Base-by-base conservation (phyloP, 2,888 invertebrate species). In the Noctuana brunneofusca region DNA sequence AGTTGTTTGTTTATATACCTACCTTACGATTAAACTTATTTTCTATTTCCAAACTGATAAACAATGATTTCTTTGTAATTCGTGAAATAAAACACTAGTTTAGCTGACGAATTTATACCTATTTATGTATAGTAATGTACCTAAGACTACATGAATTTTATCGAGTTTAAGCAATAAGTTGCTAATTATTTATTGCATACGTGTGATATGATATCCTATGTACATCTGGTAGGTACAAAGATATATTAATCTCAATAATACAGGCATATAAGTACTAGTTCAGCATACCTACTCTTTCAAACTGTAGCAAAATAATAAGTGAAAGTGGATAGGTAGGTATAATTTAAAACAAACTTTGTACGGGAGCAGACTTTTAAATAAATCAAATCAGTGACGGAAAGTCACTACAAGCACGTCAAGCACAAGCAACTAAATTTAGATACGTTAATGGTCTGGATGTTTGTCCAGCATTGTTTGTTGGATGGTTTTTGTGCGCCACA, bases 401-500 rank as follows among this genome's bases (percentile, higher is more conserved):
- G 54, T 35, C 53, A 54, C 16, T n/a, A n/a, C n/a, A n/a, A n/a
- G n/a, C 48, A 48, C 32, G 43, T 48, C 54, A 60, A 46, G 46
- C 35, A 38, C 48, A 32, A 58, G 32, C 52, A 59, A 60, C 53
- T 59, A 59, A 52, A 46, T 60, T 60, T 60, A 60, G 60, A 60
- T 54, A 54, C 60, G 32, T 60, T 59, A 60, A 60, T 60, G 60
- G 60, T 53, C 53, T 54, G 53, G 27, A 48, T 54, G 60, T 60
- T 60, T 60, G 66, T 65, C 66, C 65, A 69, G 70, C 73, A 80
- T 83, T 81, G 78, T 81, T 59, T 67, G 64, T 71, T 69, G 70
- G 68, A 73, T 71, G 71, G 77, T 81, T 84, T 83, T 83, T 83
- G 76, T 78, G 63, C 65, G 71, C 76, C 84, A 84, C 81, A 83